A percentile compares a stretch with the other conserved stretches of the same genome.
Evolutionary conservation across 1,140 invertebrate genomes (phyloP).

Genomic region (Neotoxoptera formosana): DNA sequence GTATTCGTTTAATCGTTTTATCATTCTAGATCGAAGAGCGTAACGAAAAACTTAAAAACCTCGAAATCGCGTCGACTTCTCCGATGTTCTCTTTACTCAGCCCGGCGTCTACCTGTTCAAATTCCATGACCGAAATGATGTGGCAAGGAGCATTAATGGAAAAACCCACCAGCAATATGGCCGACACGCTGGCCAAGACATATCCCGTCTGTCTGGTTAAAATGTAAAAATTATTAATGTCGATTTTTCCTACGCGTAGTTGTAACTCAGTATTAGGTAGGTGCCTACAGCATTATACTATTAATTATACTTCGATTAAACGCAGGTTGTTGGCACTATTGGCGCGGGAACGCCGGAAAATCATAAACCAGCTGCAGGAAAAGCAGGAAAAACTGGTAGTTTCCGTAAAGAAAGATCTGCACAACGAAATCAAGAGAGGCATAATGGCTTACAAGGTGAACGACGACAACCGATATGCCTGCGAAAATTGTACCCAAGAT

Average conservation of each 20-base stretch:
- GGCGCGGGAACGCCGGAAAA: slow-evolving; percentile 32
- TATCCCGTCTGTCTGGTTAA: slow-evolving; percentile 44
- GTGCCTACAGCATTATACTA: neutral
- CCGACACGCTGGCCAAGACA: slow-evolving; percentile 26
- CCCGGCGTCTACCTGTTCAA: neutral
- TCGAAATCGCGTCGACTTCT: neutral
- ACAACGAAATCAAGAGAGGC: slow-evolving; percentile 28
- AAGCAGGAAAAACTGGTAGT: neutral
- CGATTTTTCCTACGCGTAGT: neutral
- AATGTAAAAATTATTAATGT: slow-evolving; percentile 16
- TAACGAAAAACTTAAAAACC: neutral
- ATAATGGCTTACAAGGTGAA: slow-evolving; percentile 26
- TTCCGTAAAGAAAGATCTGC: slow-evolving; percentile 26
- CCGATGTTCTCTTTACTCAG: neutral
- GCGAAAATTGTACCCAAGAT: too few relatives aligned
- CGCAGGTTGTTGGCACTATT: slow-evolving; percentile 42
- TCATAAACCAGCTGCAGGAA: slow-evolving; percentile 9
- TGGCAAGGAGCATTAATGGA: slow-evolving; percentile 41
- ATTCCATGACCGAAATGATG: slow-evolving; percentile 42
- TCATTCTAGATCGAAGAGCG: slow-evolving; percentile 25
- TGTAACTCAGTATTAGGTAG: neutral
- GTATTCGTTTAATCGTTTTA: neutral
- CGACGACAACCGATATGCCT: neutral
- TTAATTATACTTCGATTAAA: neutral
- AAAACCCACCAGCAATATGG: slow-evolving; percentile 33